phyloP scores from a whole-genome alignment of 2,888 invertebrate genomes.

The Adelphocoris suturalis region DNA sequence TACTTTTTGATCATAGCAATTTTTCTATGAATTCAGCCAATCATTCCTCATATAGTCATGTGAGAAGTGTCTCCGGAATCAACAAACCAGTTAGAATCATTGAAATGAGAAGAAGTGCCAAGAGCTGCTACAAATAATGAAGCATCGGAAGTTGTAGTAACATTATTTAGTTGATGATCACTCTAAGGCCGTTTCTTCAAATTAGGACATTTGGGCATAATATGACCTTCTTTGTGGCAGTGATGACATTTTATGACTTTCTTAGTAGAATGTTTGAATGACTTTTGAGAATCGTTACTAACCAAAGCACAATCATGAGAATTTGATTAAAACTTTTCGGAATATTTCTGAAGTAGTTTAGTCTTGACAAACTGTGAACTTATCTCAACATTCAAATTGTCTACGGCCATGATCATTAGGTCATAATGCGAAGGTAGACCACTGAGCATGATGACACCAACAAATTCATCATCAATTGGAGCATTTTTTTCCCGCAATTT shows the following conservation, averaged over 20 bases:
- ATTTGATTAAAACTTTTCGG: background rate
- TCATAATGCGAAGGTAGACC: constrained; percentile 60
- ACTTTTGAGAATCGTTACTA: background rate
- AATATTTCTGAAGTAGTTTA: constrained; percentile 44
- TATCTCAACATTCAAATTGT: constrained; percentile 17
- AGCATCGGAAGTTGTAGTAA: background rate
- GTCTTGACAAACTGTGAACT: constrained; percentile 14
- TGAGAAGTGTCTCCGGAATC: constrained; percentile 69
- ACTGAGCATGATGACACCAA: constrained; percentile 53
- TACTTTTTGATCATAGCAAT: background rate
- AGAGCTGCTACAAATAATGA: constrained; percentile 4
- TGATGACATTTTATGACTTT: background rate
- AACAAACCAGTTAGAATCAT: constrained; percentile 38
- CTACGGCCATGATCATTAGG: constrained; percentile 61
- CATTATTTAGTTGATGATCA: background rate
- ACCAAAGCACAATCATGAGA: background rate
- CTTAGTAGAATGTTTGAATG: background rate
- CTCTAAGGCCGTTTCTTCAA: background rate
- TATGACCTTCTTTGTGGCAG: constrained; percentile 35
- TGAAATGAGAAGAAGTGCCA: background rate
- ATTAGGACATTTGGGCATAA: background rate
- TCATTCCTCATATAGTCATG: constrained; percentile 62
- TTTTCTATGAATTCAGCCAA: constrained; percentile 48
- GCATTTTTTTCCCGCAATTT: constrained; percentile 40
- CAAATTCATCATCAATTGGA: constrained; percentile 55